Conservation (phyloP, 2,113 vertebrate species). For the Fulmarus glacialis region DNA sequence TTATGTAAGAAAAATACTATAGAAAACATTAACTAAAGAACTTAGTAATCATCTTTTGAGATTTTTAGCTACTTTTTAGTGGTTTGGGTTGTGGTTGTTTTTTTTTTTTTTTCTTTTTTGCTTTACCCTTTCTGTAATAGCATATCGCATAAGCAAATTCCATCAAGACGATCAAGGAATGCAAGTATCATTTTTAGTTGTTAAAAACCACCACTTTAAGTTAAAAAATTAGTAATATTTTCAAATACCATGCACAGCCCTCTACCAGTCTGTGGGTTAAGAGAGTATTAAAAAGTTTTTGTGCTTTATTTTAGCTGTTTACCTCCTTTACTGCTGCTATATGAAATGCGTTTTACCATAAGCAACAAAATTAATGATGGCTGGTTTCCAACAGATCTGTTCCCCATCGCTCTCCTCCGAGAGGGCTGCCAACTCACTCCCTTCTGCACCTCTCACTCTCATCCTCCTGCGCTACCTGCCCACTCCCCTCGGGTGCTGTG, state of each 20-base stretch:
- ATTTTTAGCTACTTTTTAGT: background rate
- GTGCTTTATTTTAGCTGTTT: background rate
- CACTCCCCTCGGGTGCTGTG: accelerated
- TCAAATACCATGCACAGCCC: background rate
- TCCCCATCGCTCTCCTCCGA: background rate
- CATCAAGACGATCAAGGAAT: accelerated
- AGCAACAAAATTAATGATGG: background rate
- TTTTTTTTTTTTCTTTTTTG: background rate
- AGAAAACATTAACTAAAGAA: background rate
- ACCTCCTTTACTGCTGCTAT: background rate
- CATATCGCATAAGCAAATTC: background rate
- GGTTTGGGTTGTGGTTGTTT: too few species aligned
- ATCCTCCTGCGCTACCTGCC: background rate
- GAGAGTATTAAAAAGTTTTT: background rate
- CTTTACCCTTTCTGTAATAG: background rate
- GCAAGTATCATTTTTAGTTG: background rate
- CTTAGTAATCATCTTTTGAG: background rate
- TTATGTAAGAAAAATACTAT: background rate
- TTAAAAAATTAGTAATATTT: background rate
- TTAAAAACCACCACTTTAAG: background rate
- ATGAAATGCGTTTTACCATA: background rate
- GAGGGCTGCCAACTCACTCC: background rate
- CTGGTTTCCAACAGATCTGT: background rate
- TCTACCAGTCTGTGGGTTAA: background rate
- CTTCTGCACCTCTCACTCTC: background rate